Conservation (phyloP, 2,113 vertebrate genomes). For the Oryctolagus cuniculus region DNA sequence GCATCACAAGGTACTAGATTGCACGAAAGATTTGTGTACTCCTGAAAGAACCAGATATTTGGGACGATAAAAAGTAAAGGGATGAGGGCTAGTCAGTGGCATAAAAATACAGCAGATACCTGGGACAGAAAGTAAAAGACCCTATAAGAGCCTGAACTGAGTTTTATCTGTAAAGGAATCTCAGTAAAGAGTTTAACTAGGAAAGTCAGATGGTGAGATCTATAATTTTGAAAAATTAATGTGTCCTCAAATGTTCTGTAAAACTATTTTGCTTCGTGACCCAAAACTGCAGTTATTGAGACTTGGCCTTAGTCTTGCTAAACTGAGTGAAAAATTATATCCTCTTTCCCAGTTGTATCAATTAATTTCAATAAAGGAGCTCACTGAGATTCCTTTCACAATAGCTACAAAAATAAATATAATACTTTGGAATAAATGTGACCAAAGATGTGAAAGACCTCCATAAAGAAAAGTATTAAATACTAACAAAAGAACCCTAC, state of each 20-base stretch:
- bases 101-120: background rate
- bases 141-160: no score
- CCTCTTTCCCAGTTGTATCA: background rate
- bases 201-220: background rate
- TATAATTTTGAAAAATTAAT: background rate
- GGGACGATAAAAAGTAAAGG: background rate
- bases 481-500: no score
- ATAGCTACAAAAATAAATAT: no score
- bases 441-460: no score
- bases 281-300: background rate
- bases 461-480: no score
- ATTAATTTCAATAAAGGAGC: background rate
- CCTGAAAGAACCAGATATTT: background rate
- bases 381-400: background rate
- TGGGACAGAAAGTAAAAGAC: background rate
- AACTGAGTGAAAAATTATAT: background rate
- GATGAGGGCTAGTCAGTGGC: rapidly evolving
- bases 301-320: background rate
- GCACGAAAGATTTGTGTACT: background rate
- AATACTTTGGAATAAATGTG: no score
- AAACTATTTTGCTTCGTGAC: background rate
- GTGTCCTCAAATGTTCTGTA: background rate
- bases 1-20: background rate
- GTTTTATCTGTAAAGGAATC: background rate
- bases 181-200: background rate